A percentile compares a stretch with the other conserved stretches of the same genome.
Evolutionary conservation across 2,113 vertebrate species (phyloP).

Genomic region (Symphodus melops): DNA sequence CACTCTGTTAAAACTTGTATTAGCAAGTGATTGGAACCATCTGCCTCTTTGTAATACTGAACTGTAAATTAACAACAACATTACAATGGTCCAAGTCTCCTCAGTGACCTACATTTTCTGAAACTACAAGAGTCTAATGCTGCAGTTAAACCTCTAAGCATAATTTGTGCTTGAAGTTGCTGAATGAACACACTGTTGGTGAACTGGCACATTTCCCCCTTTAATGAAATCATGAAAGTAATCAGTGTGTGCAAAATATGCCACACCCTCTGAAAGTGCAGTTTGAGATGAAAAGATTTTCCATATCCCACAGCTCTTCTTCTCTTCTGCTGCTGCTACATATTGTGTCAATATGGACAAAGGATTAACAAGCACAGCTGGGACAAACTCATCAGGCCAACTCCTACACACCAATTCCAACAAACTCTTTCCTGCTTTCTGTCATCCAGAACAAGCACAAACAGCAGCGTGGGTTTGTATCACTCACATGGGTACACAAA

Average conservation of each 20-base stretch:
- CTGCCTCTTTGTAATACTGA: slow-evolving; percentile 53
- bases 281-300: slow-evolving; percentile 30
- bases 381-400: slow-evolving; percentile 49
- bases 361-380: slow-evolving; percentile 72
- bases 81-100: slow-evolving; percentile 21
- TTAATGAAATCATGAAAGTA: slow-evolving; percentile 8
- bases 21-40: slow-evolving; percentile 68
- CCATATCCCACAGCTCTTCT: slow-evolving; percentile 33
- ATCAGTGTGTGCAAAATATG: slow-evolving; percentile 1
- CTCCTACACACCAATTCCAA: slow-evolving; percentile 51
- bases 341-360: slow-evolving; percentile 51
- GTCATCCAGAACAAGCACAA: slow-evolving; percentile 32
- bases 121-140: slow-evolving; percentile 28
- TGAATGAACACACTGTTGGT: slow-evolving; percentile 10
- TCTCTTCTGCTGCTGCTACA: slow-evolving; percentile 42
- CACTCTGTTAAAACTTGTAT: slow-evolving; percentile 64
- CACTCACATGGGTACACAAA: neutral
- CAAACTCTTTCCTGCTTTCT: slow-evolving; percentile 36
- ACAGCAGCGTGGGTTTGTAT: slow-evolving; percentile 15
- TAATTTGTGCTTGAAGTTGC: slow-evolving; percentile 3
- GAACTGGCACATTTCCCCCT: neutral
- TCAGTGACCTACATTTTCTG: slow-evolving; percentile 38
- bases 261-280: slow-evolving; percentile 54
- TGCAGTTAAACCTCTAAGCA: neutral
- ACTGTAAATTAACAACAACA: slow-evolving; percentile 43